These are phyloP conservation scores for Pyrocephalus nanus DNA, from an alignment of 2,797 vertebrate species.

Conservation along the genomic window DNA sequence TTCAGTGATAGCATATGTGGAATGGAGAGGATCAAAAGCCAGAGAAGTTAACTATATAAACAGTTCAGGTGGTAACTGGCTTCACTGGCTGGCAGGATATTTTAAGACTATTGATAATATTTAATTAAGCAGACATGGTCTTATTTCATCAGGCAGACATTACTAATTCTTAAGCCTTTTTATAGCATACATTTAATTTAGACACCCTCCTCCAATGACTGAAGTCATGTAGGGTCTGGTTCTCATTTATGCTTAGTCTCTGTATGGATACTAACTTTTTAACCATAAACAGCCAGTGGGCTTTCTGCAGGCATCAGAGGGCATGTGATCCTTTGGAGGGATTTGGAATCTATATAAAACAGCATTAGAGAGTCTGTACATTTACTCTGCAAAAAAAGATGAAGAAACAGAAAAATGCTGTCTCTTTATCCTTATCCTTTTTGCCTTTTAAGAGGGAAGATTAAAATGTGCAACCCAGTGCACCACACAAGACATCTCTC, in stretches of 20 bases:
- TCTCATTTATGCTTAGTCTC: conserved; percentile 37
- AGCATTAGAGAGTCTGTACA: neutral
- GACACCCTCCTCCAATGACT: neutral
- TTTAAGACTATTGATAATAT: conserved; percentile 42
- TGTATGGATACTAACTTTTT: conserved; percentile 20
- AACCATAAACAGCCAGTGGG: neutral
- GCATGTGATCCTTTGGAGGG: neutral
- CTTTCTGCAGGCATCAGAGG: neutral
- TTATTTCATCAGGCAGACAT: conserved; percentile 37
- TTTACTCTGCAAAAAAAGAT: neutral
- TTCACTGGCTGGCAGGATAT: conserved; percentile 38
- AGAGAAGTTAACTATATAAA: conserved; percentile 9
- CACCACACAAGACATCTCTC: neutral
- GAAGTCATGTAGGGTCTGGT: conserved; percentile 23
- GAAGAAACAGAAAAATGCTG: neutral
- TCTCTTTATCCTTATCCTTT: neutral
- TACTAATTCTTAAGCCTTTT: conserved; percentile 16
- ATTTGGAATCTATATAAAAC: conserved; percentile 15
- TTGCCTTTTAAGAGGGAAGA: neutral
- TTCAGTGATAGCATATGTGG: neutral
- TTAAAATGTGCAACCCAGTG: neutral
- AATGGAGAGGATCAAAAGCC: neutral
- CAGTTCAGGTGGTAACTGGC: neutral
- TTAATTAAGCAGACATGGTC: neutral
- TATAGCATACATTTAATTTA: conserved; percentile 31